phyloP scores from a whole-genome alignment of 1,140 invertebrate species.

The Paraescarpia echinospica region DNA sequence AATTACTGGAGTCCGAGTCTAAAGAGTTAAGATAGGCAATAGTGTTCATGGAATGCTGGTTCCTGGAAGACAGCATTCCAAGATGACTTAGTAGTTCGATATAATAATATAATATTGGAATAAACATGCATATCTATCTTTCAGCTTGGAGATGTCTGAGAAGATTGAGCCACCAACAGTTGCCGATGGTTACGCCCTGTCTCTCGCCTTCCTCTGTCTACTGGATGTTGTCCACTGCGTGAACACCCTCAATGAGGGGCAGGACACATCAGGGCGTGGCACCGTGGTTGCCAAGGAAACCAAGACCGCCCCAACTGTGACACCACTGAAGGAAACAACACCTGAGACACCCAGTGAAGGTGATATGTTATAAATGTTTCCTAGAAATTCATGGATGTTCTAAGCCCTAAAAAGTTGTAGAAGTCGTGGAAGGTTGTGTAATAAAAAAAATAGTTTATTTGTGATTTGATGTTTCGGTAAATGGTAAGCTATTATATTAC shows the following conservation, averaged over 20 bases:
- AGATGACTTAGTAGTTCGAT: too few species aligned
- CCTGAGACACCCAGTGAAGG: not conserved
- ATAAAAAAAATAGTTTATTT: too few species aligned
- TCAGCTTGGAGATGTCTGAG: conserved; percentile 90
- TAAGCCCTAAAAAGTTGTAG: not conserved
- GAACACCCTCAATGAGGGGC: conserved; percentile 45
- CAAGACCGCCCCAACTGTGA: not conserved
- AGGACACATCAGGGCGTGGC: not conserved
- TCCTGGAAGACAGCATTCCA: too few species aligned
- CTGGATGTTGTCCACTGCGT: conserved; percentile 71
- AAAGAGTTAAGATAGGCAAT: too few species aligned
- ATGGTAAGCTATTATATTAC: too few species aligned
- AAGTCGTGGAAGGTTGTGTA: not conserved
- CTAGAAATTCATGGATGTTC: conserved; percentile 4
- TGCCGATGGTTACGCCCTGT: conserved; percentile 93
- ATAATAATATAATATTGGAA: too few species aligned
- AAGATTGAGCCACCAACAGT: conserved; percentile 90
- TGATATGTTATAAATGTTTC: not conserved
- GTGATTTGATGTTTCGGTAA: too few species aligned
- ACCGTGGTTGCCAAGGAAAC: not conserved
- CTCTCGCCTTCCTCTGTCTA: conserved; percentile 88
- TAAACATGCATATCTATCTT: conserved; percentile 48
- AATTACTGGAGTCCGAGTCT: too few species aligned
- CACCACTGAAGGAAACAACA: not conserved
- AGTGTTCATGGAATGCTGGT: too few species aligned